Conservation (phyloP, 2,888 invertebrate species). For the Andrena praecox region DNA sequence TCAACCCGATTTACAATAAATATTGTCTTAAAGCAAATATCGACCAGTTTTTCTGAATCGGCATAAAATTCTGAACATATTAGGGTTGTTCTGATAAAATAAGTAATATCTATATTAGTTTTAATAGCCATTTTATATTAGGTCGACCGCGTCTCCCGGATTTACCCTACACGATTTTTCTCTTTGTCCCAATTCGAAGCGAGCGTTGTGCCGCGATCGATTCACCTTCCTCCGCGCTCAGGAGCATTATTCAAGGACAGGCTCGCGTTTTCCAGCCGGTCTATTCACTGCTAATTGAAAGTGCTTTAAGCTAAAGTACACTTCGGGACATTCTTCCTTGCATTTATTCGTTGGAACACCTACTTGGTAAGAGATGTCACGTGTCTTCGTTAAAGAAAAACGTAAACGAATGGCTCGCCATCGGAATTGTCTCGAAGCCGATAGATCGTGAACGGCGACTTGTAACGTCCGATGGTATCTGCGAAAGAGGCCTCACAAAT, state of each 20-base stretch:
- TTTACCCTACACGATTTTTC: constrained; percentile 38
- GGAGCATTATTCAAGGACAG: neutral
- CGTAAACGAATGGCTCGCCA: neutral
- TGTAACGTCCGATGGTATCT: constrained; percentile 49
- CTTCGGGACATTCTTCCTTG: neutral
- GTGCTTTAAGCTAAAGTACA: neutral
- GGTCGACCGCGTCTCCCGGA: too few species aligned
- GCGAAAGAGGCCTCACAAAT: constrained; percentile 47
- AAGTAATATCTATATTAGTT: too few species aligned
- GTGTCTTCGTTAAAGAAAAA: too few species aligned
- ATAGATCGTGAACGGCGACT: constrained; percentile 52
- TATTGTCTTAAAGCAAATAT: too few species aligned
- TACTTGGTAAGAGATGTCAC: too few species aligned
- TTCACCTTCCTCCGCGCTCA: neutral
- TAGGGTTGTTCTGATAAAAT: too few species aligned
- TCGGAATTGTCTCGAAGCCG: neutral
- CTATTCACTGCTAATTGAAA: constrained; percentile 5
- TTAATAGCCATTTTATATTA: too few species aligned
- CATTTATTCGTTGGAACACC: neutral
- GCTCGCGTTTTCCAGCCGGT: neutral
- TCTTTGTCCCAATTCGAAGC: constrained; percentile 24
- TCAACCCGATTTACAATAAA: too few species aligned
- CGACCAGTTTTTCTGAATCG: too few species aligned
- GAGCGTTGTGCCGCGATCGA: constrained; percentile 7
- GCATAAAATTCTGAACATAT: too few species aligned